phyloP scores from a whole-genome alignment of 2,113 vertebrate genomes.

The Crotalus viridis region DNA sequence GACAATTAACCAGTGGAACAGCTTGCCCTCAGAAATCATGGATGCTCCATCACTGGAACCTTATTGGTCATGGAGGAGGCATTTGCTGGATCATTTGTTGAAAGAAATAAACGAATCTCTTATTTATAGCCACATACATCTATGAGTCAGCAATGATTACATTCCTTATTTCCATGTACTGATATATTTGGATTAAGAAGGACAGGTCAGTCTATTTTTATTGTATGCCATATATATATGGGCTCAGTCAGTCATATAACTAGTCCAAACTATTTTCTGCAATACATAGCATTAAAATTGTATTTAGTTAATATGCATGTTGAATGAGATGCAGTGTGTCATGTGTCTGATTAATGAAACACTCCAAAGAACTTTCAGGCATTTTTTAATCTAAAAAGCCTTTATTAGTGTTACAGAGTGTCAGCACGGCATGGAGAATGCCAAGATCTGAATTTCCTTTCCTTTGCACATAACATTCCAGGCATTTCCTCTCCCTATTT shows the following conservation, averaged over 20 bases:
- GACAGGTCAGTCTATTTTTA: background rate
- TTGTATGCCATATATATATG: background rate
- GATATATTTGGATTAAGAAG: background rate
- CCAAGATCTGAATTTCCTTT: too few species aligned
- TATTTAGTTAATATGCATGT: background rate
- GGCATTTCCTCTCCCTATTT: too few species aligned
- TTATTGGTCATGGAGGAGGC: background rate
- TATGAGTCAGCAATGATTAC: background rate
- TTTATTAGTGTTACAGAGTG: too few species aligned
- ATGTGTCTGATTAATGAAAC: too few species aligned
- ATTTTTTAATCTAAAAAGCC: too few species aligned
- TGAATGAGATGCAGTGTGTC: background rate
- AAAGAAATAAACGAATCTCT: background rate
- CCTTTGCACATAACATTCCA: too few species aligned
- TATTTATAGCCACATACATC: background rate
- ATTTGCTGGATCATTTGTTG: background rate
- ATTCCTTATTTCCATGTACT: background rate
- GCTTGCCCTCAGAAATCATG: too few species aligned
- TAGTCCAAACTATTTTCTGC: background rate
- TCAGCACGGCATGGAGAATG: too few species aligned
- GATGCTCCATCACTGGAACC: background rate
- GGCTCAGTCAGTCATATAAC: background rate
- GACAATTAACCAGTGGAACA: too few species aligned
- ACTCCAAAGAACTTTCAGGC: too few species aligned
- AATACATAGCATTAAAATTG: background rate